Percentiles rank a stretch among this genome's conserved stretches.
Evolutionary conservation across 2,888 invertebrate species (phyloP).

Genomic region (Lithophane semibrunnea): DNA sequence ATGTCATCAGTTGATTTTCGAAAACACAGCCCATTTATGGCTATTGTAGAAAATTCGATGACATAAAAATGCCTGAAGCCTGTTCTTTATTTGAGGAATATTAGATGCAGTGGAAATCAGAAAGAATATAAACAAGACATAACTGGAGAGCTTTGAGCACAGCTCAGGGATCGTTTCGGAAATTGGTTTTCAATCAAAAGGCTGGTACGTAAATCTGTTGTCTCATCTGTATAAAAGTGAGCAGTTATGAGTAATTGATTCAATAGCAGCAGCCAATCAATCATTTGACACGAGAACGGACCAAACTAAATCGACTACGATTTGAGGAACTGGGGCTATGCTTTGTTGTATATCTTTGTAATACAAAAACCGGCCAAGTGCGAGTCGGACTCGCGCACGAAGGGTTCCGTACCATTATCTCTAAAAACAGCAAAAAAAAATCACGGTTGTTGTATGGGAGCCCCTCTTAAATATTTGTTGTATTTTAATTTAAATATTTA

Average conservation of each 20-base stretch:
- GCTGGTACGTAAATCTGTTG: neutral
- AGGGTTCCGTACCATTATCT: too few species aligned
- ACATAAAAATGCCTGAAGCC: slow-evolving; percentile 11
- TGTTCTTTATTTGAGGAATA: slow-evolving; percentile 6
- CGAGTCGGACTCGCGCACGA: too few species aligned
- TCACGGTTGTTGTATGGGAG: too few species aligned
- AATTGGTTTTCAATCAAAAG: neutral
- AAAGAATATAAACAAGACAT: neutral
- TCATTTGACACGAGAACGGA: neutral
- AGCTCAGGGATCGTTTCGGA: neutral
- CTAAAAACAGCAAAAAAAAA: too few species aligned
- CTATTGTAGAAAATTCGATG: neutral
- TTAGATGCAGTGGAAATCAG: neutral
- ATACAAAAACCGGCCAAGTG: too few species aligned
- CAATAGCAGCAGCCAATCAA: neutral
- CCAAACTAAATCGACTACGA: neutral
- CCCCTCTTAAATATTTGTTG: too few species aligned
- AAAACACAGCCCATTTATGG: neutral
- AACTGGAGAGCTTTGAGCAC: neutral
- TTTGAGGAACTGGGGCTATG: neutral
- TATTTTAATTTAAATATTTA: too few species aligned
- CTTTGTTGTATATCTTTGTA: neutral
- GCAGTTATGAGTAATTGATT: neutral
- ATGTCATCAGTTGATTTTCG: fast-evolving
- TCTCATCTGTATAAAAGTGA: neutral